phyloP scores from a whole-genome alignment of 2,888 invertebrate species.

The Tenthredo notha region DNA sequence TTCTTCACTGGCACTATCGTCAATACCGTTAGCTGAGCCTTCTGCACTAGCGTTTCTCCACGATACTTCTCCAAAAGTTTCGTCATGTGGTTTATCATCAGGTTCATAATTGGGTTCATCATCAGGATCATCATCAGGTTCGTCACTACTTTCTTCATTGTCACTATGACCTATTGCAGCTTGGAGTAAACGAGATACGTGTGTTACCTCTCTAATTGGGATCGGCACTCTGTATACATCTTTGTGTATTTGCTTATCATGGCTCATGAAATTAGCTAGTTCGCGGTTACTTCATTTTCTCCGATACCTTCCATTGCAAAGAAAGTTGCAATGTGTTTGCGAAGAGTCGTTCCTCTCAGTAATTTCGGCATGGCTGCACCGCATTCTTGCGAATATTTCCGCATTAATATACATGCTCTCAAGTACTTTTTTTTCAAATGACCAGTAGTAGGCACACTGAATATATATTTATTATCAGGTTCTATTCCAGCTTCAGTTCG shows the following conservation, averaged over 20 bases:
- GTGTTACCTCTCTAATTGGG: conserved; percentile 29
- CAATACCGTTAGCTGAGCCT: not conserved
- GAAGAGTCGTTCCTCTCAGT: conserved; percentile 61
- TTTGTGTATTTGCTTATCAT: conserved; percentile 53
- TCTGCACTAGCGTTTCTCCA: not conserved
- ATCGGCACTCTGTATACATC: conserved; percentile 22
- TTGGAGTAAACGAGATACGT: conserved; percentile 30
- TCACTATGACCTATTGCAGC: conserved; percentile 23
- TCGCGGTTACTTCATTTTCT: conserved; percentile 61
- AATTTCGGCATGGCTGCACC: conserved; percentile 61
- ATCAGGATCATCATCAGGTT: not conserved
- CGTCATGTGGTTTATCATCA: too few species aligned
- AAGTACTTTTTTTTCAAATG: conserved; percentile 55
- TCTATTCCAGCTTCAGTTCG: conserved; percentile 55
- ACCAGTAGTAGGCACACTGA: conserved; percentile 17
- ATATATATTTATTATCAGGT: conserved; percentile 57
- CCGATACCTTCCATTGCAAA: conserved; percentile 62
- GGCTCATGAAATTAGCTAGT: conserved; percentile 63
- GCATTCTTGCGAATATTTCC: conserved; percentile 61
- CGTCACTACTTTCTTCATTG: not conserved
- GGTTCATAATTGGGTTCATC: not conserved
- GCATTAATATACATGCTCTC: conserved; percentile 57
- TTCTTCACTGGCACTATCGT: not conserved
- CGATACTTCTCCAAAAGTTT: not conserved
- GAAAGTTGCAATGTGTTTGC: conserved; percentile 66